These are phyloP conservation scores for Proterorhinus semilunaris DNA, from an alignment of 2,113 vertebrate genomes.

Conservation along the genomic window DNA sequence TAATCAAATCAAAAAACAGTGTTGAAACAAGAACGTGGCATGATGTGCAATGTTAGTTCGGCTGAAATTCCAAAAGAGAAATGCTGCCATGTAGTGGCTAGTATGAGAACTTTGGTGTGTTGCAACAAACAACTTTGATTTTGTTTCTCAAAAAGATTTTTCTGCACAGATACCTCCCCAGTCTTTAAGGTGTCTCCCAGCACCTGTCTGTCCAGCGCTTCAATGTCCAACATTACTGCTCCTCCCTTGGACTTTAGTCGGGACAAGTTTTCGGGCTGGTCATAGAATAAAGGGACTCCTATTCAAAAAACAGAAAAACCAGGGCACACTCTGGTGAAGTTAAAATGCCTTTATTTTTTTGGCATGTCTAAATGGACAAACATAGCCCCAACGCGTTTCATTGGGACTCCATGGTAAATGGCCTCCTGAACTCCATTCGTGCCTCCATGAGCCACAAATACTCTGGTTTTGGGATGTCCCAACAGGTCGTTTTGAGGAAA, in stretches of 20 bases:
- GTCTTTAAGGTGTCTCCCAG: conserved; percentile 48
- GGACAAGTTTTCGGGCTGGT: conserved; percentile 72
- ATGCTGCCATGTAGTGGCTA: background rate
- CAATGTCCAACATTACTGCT: conserved; percentile 61
- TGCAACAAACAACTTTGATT: conserved; percentile 37
- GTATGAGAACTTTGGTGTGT: background rate
- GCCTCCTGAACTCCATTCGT: conserved; percentile 73
- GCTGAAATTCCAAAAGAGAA: background rate
- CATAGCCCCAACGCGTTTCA: too few relatives aligned
- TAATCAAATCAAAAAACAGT: too few relatives aligned
- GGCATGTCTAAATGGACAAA: too few relatives aligned
- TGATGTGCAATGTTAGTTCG: background rate
- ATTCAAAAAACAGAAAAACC: too few relatives aligned
- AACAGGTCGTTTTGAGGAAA: conserved; percentile 75
- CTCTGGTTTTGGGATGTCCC: conserved; percentile 69
- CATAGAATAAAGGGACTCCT: conserved; percentile 68
- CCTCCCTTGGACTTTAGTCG: conserved; percentile 64
- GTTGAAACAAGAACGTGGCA: background rate
- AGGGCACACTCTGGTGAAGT: too few relatives aligned
- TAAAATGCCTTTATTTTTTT: too few relatives aligned
- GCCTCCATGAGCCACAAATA: conserved; percentile 71
- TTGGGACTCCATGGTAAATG: conserved; percentile 70
- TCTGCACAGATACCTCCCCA: conserved; percentile 44
- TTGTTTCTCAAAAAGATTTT: conserved; percentile 43
- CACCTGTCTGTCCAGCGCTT: conserved; percentile 44